These are phyloP conservation scores for Pipra filicauda DNA, from an alignment of 2,113 vertebrate genomes.

Conservation along the genomic window DNA sequence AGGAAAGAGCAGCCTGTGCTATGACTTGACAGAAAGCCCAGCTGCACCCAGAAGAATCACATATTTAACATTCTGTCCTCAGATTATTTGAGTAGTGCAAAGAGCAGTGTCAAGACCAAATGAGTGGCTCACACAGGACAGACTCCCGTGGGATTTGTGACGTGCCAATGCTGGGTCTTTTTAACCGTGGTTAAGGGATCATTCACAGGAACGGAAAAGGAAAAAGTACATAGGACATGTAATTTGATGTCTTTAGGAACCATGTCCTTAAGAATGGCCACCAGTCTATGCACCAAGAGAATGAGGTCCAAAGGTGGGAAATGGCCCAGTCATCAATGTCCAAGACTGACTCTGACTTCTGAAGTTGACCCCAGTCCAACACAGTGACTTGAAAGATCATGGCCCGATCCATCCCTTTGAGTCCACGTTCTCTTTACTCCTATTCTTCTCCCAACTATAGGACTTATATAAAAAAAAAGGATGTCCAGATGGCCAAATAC, in stretches of 20 bases:
- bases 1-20: background rate
- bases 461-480: background rate
- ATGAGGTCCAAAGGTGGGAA: background rate
- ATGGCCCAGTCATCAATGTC: background rate
- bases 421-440: background rate
- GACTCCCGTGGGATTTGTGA: background rate
- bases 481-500: background rate
- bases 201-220: background rate
- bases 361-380: background rate
- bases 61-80: background rate
- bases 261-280: background rate
- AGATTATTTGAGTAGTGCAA: rapidly evolving
- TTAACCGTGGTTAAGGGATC: background rate
- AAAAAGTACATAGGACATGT: too few species aligned
- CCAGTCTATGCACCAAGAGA: background rate
- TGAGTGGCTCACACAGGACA: background rate
- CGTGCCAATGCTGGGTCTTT: background rate
- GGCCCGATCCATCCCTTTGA: background rate
- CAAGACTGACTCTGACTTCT: background rate
- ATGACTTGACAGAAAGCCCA: background rate
- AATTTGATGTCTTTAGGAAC: background rate
- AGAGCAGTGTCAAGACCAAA: background rate
- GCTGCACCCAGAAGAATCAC: background rate
- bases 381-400: background rate
- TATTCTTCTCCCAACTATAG: background rate